Conservation (phyloP, 2,113 vertebrate species). For the Phyllostomus hastatus region DNA sequence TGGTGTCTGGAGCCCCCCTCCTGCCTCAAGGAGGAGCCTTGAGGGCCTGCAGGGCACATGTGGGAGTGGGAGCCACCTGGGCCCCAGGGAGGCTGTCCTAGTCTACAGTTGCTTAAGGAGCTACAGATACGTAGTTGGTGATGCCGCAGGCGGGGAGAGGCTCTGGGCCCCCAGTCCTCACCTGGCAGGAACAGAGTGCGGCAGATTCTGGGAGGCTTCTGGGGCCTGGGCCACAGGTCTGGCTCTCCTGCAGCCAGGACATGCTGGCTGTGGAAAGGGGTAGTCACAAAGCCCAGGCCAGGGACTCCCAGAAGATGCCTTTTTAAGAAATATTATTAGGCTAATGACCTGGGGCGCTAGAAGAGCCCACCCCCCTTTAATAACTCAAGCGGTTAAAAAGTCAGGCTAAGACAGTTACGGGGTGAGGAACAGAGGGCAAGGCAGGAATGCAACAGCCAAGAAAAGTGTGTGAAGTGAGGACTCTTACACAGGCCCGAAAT, state of each 20-base stretch:
- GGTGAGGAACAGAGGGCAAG: neutral
- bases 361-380: neutral
- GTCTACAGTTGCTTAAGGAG: neutral
- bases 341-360: neutral
- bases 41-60: neutral
- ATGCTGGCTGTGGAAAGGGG: neutral
- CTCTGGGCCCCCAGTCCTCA: neutral
- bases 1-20: neutral
- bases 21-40: neutral
- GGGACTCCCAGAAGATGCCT: neutral
- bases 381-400: neutral
- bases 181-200: neutral
- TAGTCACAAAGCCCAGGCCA: neutral
- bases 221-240: neutral
- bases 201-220: neutral
- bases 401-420: neutral
- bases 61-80: rapidly evolving
- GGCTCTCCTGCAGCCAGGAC: neutral
- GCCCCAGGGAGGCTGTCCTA: neutral
- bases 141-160: neutral
- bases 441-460: rapidly evolving
- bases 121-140: neutral
- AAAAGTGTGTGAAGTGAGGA: neutral
- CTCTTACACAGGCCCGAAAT: neutral
- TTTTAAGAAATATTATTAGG: neutral